Base-by-base conservation (phyloP, 2,888 invertebrate species). In the Mimachlamys varia region DNA sequence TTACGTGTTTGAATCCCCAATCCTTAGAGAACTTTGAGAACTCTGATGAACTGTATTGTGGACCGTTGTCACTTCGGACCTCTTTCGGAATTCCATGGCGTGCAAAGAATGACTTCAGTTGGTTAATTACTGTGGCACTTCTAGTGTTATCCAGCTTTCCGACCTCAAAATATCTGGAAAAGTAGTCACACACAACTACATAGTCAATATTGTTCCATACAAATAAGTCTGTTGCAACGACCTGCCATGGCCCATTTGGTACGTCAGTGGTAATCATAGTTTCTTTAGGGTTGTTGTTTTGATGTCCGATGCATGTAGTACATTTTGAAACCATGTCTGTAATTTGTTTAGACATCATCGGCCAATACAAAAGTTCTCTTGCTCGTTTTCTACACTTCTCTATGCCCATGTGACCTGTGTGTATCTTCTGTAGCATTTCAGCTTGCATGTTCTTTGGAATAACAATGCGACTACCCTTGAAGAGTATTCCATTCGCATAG, bases 71-170 rank as follows among this genome's bases (percentile, higher is more conserved):
- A 55, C 89, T 90, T 27, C 37, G 58, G 17, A 92, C 90, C 33
- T 88, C 62, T 44, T 89, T 33, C 19, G 92, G 91, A 27, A 92
- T 92, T n/a, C 92, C 92, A 89, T 91, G 92, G 88, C 92, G 89
- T 49, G 91, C 91, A 76, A 93, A 92, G 37, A 89, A 89, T 53
- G 90, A 91, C 55, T 93, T 93, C 49, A 90, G 53, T 27, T 90
- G 92, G 15, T 19, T 91, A 37, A 92, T 92, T 27, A 92, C 89
- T 7, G 91, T 90, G 49, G 89, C 50, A 50, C 58, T 38, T 88
- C 19, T 91, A 5, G 88, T 90, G 49, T 89, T 89, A 22, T 76
- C 53, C 3, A 92, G 89, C 27, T 89, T 89, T 27, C 91, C 90
- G 19, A 90, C 87, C 62, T 92, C 91, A 44, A 92, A 89, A 38